Percentiles rank a stretch among this genome's conserved stretches.
Conservation (phyloP, 53 echinoderm and acorn worm species). For the Luidia sarsii region DNA sequence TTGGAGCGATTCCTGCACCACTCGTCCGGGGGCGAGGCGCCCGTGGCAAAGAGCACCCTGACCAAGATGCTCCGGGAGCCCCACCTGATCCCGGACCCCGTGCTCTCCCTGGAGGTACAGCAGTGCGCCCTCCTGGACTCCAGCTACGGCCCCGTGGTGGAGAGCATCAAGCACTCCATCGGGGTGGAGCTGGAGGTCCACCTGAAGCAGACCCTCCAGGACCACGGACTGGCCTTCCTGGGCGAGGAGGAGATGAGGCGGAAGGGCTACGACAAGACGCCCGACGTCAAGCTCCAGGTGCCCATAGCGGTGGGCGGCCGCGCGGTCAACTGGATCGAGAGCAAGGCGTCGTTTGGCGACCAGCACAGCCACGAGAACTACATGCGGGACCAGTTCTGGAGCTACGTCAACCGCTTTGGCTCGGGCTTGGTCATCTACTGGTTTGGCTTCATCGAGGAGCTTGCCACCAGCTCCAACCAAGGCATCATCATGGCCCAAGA, state of each 20-base stretch:
- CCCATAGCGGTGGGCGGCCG: constrained; percentile 81
- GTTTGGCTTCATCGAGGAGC: constrained; percentile 93
- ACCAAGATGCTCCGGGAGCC: constrained; percentile 58
- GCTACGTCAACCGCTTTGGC: constrained; percentile 85
- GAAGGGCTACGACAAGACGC: constrained; percentile 98
- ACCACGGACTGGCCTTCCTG: constrained; percentile 27
- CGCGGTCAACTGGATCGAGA: constrained; percentile 97
- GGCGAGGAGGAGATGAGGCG: constrained; percentile 97
- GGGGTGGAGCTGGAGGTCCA: constrained; percentile 39
- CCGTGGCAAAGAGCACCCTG: constrained; percentile 46
- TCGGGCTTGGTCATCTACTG: constrained; percentile 97
- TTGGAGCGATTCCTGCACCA: constrained; percentile 52
- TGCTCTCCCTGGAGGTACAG: constrained; percentile 59
- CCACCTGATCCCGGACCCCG: constrained; percentile 56
- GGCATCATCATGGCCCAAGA: constrained; percentile 81
- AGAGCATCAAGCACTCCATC: constrained; percentile 88
- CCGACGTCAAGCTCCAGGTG: constrained; percentile 88
- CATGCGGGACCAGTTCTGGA: constrained; percentile 96
- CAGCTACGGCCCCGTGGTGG: constrained; percentile 92
- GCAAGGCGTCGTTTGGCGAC: constrained; percentile 97
- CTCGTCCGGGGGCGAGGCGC: not conserved
- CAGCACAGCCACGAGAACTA: constrained; percentile 85
- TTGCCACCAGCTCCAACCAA: constrained; percentile 75
- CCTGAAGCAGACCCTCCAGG: constrained; percentile 41
- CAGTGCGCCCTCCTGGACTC: constrained; percentile 82